phyloP scores from a whole-genome alignment of 2,888 invertebrate genomes.

The Hyalella azteca region DNA sequence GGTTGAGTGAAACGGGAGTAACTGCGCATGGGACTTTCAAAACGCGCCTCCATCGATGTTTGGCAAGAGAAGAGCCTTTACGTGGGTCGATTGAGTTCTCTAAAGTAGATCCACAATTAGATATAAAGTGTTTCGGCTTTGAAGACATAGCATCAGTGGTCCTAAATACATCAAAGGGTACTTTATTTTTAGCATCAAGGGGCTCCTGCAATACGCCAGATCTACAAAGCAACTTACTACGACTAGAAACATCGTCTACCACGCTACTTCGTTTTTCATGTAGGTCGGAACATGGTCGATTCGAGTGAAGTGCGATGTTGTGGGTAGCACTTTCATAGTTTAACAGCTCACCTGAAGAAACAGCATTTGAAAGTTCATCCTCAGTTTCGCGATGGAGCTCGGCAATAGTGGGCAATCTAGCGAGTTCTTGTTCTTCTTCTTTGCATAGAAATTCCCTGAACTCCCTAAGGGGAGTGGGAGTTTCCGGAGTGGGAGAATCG shows the following conservation, averaged over 20 bases:
- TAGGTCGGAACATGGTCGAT: no score
- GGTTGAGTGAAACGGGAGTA: not conserved
- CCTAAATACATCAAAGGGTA: not conserved
- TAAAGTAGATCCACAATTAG: not conserved
- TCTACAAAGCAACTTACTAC: not conserved
- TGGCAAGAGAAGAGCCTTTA: not conserved
- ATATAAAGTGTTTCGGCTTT: not conserved
- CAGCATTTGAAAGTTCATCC: conserved; percentile 46
- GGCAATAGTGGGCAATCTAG: conserved; percentile 55
- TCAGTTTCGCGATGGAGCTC: conserved; percentile 54
- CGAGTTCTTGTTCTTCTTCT: conserved; percentile 57
- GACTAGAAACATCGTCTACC: not conserved
- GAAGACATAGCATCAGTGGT: not conserved
- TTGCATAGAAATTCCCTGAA: conserved; percentile 56
- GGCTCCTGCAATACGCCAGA: no score
- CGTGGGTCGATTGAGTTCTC: not conserved
- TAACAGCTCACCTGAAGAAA: conserved; percentile 40
- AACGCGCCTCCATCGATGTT: conserved; percentile 18
- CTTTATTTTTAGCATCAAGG: not conserved
- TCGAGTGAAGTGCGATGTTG: no score
- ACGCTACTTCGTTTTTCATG: no score
- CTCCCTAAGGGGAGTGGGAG: conserved; percentile 57
- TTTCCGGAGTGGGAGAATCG: conserved; percentile 57
- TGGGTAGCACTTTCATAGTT: not conserved
- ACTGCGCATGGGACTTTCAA: not conserved